These are phyloP conservation scores for Zaprionus tsacasi DNA, from an alignment of 1,140 invertebrate genomes.

Conservation along the genomic window DNA sequence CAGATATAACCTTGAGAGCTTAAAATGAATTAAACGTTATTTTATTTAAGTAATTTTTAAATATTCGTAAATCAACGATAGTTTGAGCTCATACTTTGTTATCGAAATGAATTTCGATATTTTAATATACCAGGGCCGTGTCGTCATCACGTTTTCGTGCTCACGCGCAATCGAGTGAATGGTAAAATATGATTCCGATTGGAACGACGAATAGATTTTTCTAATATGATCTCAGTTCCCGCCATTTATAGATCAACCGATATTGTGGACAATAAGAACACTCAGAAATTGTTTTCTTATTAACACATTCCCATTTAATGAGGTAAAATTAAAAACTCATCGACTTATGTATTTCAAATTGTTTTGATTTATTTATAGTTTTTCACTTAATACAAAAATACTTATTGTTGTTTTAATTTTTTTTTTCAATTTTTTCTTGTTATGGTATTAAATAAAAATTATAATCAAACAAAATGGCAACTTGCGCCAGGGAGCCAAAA, in stretches of 20 bases:
- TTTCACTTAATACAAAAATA: slow-evolving; percentile 81
- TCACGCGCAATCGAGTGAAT: not conserved
- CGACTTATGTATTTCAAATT: slow-evolving; percentile 29
- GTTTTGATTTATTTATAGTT: slow-evolving; percentile 75
- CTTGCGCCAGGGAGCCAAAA: slow-evolving; percentile 63
- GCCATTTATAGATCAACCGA: too few species aligned
- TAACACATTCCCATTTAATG: too few species aligned
- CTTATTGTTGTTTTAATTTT: slow-evolving; percentile 45
- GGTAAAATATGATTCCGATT: not conserved
- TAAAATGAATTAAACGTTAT: not conserved
- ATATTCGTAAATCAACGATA: not conserved
- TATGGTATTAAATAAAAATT: slow-evolving; percentile 74
- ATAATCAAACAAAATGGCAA: slow-evolving; percentile 80
- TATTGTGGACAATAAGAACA: too few species aligned
- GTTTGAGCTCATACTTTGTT: not conserved
- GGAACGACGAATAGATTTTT: not conserved
- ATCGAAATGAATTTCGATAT: not conserved
- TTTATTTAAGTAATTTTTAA: not conserved
- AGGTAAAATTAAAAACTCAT: not conserved
- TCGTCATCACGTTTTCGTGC: too few species aligned
- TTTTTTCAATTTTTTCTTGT: slow-evolving; percentile 52
- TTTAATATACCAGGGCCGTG: not conserved
- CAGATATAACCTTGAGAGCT: not conserved
- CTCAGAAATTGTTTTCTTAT: not conserved
- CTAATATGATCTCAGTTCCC: not conserved